Percentiles rank a stretch among this genome's conserved stretches.
These are phyloP conservation scores for Papilio glaucus DNA, from an alignment of 1,140 invertebrate species.

Conservation along the genomic window DNA sequence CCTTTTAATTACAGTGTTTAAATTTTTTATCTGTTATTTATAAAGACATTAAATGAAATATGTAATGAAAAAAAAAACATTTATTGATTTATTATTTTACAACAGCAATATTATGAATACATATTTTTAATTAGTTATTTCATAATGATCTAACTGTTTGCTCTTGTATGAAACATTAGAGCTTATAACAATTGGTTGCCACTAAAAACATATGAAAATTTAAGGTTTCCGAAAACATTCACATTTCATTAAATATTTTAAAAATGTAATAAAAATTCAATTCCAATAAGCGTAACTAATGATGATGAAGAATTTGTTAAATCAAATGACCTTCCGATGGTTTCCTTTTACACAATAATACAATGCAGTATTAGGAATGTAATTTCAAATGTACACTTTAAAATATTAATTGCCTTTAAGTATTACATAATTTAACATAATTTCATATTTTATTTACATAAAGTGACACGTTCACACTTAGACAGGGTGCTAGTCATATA, in stretches of 20 bases:
- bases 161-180: neutral
- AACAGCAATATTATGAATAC: conserved; percentile 42
- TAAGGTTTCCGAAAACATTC: neutral
- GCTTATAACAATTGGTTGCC: neutral
- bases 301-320: neutral
- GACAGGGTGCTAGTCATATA: neutral
- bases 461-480: neutral
- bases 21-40: too few species aligned
- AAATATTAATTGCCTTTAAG: neutral
- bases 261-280: neutral
- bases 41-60: too few species aligned
- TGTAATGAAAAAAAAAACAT: too few species aligned
- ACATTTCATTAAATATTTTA: neutral
- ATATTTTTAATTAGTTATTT: conserved; percentile 41
- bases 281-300: neutral
- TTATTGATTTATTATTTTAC: too few species aligned
- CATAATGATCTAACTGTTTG: neutral
- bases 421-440: neutral
- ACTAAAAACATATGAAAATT: neutral
- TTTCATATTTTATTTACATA: neutral
- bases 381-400: conserved; percentile 13
- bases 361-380: conserved; percentile 22
- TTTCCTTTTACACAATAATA: neutral
- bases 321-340: neutral
- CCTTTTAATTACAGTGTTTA: too few species aligned